These are phyloP conservation scores for Drosophila kuntzei DNA, from an alignment of 2,888 invertebrate species.

Conservation along the genomic window DNA sequence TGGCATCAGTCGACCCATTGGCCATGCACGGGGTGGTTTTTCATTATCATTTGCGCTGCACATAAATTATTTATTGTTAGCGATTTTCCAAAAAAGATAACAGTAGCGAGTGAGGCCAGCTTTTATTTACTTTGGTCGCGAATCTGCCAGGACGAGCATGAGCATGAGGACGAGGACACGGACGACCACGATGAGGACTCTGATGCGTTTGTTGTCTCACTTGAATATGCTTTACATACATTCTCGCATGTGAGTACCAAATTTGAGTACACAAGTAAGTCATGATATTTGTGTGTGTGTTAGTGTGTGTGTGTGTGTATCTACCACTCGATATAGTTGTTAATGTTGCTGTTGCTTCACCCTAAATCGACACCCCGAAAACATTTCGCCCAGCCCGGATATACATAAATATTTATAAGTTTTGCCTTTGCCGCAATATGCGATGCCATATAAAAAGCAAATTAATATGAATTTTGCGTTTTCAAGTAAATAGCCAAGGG, in stretches of 20 bases:
- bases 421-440: slow-evolving; percentile 68
- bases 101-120: slow-evolving; percentile 44
- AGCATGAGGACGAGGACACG: slow-evolving; percentile 11
- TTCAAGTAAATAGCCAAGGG: slow-evolving; percentile 62
- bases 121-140: slow-evolving; percentile 76
- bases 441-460: slow-evolving; percentile 42
- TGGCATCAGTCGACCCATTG: slow-evolving; percentile 68
- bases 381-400: slow-evolving; percentile 55
- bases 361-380: slow-evolving; percentile 56
- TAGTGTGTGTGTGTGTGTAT: slow-evolving; percentile 7
- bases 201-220: slow-evolving; percentile 41
- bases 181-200: slow-evolving; percentile 6
- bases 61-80: slow-evolving; percentile 82
- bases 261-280: slow-evolving; percentile 29
- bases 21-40: slow-evolving; percentile 77
- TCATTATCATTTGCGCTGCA: slow-evolving; percentile 80
- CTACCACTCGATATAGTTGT: slow-evolving; percentile 52
- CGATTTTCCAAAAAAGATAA: slow-evolving; percentile 82
- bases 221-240: slow-evolving; percentile 37
- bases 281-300: slow-evolving; percentile 24
- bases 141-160: slow-evolving; percentile 37
- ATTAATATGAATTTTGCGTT: slow-evolving; percentile 62
- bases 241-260: slow-evolving; percentile 6
- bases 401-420: slow-evolving; percentile 76
- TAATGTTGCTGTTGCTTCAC: slow-evolving; percentile 28